Evolutionary conservation across 2,888 invertebrate genomes (phyloP), one percentile per base, ranked within the genome.

Genomic region (Sycophila texana): DNA sequence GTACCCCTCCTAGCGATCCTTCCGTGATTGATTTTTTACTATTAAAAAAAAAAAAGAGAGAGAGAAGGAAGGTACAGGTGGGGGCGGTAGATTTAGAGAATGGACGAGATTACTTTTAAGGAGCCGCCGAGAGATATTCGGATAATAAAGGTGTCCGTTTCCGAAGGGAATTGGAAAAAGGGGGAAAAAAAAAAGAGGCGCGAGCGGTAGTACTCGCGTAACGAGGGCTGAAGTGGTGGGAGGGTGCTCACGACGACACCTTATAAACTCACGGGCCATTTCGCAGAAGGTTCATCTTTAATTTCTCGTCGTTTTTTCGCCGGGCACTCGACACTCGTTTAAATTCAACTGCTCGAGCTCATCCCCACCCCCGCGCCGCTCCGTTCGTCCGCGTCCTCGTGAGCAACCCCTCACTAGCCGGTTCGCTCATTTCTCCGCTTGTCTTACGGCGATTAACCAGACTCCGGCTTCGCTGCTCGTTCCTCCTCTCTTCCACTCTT

Each of bases 401-500:
- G 83, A 80, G 83, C 83, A 80, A 83, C 82, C 79, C 39, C 79
- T 55, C 73, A n/a, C 60, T 57, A 60, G 30, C 72, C 88, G 86
- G 88, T 86, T 88, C 88, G 88, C 89, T 89, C 90, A 88, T 90
- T 90, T 90, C 88, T 89, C 88, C 86, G 87, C 88, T 90, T 90
- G 90, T 90, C 90, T 90, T 89, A 89, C 89, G 89, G 89, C 89
- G 90, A 90, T 90, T 90, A 90, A 89, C 90, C 90, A 87, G 87
- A 84, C 86, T 85, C 72, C 81, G 57, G 76, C 53, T 63, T 76
- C 75, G 75, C 82, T 70, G 80, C 81, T 83, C 83, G 82, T 83
- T 82, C 83, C 18, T 68, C 82, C 81, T 82, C 82, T 83, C 83
- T 49, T 73, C 82, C 80, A 82, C 83, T 83, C 84, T 80, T 81